These are phyloP conservation scores for Falco punctatus DNA, from an alignment of 2,113 vertebrate genomes.

Conservation along the genomic window DNA sequence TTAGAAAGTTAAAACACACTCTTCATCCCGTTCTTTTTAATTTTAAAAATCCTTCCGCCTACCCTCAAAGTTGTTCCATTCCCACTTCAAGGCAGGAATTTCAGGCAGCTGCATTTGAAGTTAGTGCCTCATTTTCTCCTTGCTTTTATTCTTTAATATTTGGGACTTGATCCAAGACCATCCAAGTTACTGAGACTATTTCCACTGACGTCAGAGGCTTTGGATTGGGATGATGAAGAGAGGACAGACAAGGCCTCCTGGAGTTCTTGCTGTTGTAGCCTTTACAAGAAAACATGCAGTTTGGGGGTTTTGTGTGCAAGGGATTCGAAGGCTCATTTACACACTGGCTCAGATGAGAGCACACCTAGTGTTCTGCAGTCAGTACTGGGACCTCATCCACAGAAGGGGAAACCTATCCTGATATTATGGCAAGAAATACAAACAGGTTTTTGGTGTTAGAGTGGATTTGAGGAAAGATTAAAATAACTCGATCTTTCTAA, in stretches of 20 bases:
- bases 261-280: background rate
- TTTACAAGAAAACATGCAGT: background rate
- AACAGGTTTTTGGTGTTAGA: background rate
- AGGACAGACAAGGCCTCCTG: background rate
- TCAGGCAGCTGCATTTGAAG: slow-evolving; percentile 35
- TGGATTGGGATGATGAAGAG: background rate
- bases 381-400: background rate
- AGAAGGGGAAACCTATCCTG: background rate
- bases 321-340: background rate
- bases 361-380: background rate
- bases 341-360: background rate
- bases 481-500: background rate
- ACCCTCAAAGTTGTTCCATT: background rate
- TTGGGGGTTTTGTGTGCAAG: background rate
- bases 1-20: slow-evolving; percentile 1
- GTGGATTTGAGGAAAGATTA: background rate
- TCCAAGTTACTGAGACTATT: slow-evolving; percentile 14
- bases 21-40: background rate
- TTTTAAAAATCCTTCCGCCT: background rate
- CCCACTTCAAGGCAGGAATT: slow-evolving; percentile 54
- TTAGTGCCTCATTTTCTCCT: slow-evolving; percentile 18
- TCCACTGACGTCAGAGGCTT: background rate
- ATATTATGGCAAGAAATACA: background rate
- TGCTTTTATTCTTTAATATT: slow-evolving; percentile 18
- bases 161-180: slow-evolving; percentile 13